These are phyloP conservation scores for Echeneis naucrates DNA, from an alignment of 2,797 vertebrate species.

Conservation along the genomic window DNA sequence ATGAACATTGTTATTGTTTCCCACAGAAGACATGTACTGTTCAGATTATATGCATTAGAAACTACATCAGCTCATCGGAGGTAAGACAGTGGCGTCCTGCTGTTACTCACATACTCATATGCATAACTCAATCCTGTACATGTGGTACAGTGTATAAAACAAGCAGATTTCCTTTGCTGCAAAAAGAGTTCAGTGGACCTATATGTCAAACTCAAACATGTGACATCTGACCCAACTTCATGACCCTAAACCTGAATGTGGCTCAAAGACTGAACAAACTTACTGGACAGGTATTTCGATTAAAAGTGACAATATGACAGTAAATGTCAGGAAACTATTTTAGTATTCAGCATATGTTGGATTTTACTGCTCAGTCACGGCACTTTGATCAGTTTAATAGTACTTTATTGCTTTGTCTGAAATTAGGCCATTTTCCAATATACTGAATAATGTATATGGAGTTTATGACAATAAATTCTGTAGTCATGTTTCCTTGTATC, in stretches of 20 bases:
- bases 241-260: slow-evolving; percentile 25
- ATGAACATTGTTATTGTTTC: neutral
- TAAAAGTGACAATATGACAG: neutral
- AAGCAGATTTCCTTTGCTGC: neutral
- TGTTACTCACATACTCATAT: slow-evolving; percentile 21
- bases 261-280: slow-evolving; percentile 25
- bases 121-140: slow-evolving; percentile 5
- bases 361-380: neutral
- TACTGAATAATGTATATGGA: too few species aligned
- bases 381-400: neutral
- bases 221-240: slow-evolving; percentile 32
- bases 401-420: neutral
- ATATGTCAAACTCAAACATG: neutral
- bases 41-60: neutral
- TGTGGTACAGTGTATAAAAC: slow-evolving; percentile 32
- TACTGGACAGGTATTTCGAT: neutral
- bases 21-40: neutral
- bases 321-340: neutral
- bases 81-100: slow-evolving; percentile 16
- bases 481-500: neutral
- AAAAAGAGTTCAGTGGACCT: neutral
- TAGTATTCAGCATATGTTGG: too few species aligned
- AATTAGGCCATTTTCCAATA: neutral
- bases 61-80: slow-evolving; percentile 13
- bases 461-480: neutral